Base-by-base conservation (phyloP, 2,113 vertebrate species). In the Girardinichthys multiradiatus region DNA sequence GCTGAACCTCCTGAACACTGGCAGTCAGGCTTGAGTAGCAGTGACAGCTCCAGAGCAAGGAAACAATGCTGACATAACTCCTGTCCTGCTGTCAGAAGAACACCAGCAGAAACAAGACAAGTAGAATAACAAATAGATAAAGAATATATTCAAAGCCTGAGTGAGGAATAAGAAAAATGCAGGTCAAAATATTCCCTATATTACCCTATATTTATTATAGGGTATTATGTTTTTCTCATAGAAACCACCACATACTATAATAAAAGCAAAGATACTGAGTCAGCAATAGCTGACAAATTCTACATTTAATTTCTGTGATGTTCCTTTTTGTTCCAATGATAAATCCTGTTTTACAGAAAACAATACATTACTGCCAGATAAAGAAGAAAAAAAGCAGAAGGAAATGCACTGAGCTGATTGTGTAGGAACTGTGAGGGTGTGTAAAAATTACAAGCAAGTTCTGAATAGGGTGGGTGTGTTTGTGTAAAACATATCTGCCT, bases 1-100 rank as follows among this genome's bases (percentile, higher is more conserved):
- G 77, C 13, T 26, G 26, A 73, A 70, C 61, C 59, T 74, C 64
- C 26, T 45, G 29, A 45, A 45, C 42, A 2, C 42, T 10, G n/a
- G 30, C 30, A 11, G 51, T 66, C 1, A 35, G 68, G 26, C 28
- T 61, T 59, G 30, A 88, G 80, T 26, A 69, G 37, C 62, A 62
- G 30, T 83, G 83, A 77, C 77, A 76, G 83, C 65, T 81, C 70
- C 61, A 64, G 61, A 58, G 66, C 51, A 76, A 58, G 10, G 58
- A 62, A 70, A 74, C 1, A 15, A 27, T 29, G 27, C 27, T 26
- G 59, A 61, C 65, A 72, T 6, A 0, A 68, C 35, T 65, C 60
- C 27, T 72, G 63, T 29, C 27, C 71, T 61, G 57, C 48, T 28
- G 60, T 61, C 28, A 13, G 58, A 68, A 13, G 29, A 68, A 28